Percentiles rank a stretch among this genome's conserved stretches.
Evolutionary conservation across 2,888 invertebrate species (phyloP).

Genomic region (Carabus problematicus): DNA sequence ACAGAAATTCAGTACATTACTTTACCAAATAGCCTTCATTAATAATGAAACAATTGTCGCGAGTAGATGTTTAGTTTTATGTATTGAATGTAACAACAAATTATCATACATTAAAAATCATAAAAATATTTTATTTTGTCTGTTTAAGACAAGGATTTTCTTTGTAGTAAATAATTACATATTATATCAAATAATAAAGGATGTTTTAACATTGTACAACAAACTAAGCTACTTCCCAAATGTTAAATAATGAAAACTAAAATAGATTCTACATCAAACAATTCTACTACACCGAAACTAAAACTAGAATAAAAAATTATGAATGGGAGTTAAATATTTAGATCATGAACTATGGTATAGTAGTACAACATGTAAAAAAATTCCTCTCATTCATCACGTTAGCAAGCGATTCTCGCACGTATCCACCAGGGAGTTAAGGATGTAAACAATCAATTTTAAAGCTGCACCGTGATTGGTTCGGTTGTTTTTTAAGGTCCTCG

Average conservation of each 20-base stretch:
- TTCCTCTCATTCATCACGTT: constrained; percentile 19
- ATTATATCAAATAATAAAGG: too few species aligned
- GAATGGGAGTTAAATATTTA: constrained; percentile 31
- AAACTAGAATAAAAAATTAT: constrained; percentile 25
- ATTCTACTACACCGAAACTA: not conserved
- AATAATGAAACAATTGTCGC: too few species aligned
- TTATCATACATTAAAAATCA: too few species aligned
- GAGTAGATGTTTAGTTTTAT: too few species aligned
- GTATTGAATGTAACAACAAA: too few species aligned
- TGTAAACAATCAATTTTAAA: constrained; percentile 38
- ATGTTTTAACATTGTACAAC: too few species aligned
- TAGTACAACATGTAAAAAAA: constrained; percentile 26
- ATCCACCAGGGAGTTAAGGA: constrained; percentile 4
- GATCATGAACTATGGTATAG: constrained; percentile 31
- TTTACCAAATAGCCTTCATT: too few species aligned
- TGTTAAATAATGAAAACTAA: not conserved
- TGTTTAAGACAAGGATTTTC: too few species aligned
- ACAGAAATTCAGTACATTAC: too few species aligned
- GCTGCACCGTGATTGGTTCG: constrained; percentile 52
- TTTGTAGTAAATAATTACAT: too few species aligned
- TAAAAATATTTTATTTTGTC: too few species aligned
- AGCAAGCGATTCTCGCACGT: constrained; percentile 19
- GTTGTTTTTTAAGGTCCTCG: constrained; percentile 55
- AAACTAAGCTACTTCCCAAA: not conserved
- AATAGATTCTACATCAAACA: not conserved